Conservation (phyloP, 2,797 vertebrate genomes). For the Poeciliopsis gracilis region DNA sequence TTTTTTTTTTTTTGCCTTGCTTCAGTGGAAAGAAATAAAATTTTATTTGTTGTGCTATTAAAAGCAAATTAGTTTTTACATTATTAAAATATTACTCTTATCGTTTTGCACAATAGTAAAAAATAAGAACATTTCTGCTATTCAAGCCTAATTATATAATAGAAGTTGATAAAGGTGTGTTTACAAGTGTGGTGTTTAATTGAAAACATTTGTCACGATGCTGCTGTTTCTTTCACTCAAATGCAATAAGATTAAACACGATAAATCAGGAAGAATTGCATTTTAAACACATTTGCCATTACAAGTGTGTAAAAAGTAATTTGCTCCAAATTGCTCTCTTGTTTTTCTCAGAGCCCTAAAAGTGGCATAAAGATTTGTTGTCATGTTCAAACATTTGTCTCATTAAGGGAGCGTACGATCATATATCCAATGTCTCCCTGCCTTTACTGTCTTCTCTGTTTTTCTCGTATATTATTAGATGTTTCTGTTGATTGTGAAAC, state of each 20-base stretch:
- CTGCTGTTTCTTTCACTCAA: not conserved
- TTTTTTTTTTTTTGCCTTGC: not conserved
- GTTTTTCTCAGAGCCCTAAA: not conserved
- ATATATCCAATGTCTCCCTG: not conserved
- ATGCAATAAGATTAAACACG: not conserved
- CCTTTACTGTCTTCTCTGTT: not conserved
- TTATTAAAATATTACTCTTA: not conserved
- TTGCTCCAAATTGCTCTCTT: not conserved
- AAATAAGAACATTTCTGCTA: not conserved
- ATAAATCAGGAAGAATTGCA: not conserved
- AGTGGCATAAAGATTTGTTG: not conserved
- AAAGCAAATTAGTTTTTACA: not conserved
- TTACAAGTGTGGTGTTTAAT: not conserved
- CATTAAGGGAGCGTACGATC: not conserved
- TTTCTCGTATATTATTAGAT: not conserved
- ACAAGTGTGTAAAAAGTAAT: not conserved
- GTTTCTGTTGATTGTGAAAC: not conserved
- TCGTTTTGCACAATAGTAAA: not conserved
- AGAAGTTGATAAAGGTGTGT: not conserved
- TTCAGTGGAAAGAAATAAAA: not conserved
- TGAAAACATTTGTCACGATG: not conserved
- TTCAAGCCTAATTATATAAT: too few species aligned
- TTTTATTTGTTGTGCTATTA: not conserved
- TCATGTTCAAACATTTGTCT: not conserved
- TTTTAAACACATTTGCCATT: not conserved